phyloP scores from a whole-genome alignment of 2,113 vertebrate genomes.

The Psephotus haematonotus region DNA sequence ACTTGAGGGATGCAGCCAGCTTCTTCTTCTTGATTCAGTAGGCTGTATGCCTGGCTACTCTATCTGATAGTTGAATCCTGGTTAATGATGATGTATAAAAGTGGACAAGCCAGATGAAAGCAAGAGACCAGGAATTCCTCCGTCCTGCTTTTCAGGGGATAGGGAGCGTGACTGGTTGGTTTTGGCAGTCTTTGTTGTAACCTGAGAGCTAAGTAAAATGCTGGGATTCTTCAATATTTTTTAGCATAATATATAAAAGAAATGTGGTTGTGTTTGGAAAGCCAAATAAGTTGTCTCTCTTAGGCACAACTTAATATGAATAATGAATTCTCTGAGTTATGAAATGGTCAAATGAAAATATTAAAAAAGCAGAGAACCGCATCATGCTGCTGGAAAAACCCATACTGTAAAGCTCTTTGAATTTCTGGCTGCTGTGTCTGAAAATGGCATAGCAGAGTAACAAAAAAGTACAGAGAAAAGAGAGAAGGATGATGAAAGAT shows the following conservation, averaged over 20 bases:
- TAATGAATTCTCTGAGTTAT: slow-evolving; percentile 14
- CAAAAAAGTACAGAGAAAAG: not conserved
- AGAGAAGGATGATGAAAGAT: not conserved
- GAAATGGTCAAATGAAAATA: not conserved
- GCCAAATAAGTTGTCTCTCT: slow-evolving; percentile 10
- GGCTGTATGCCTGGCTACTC: not conserved
- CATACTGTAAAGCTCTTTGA: not conserved
- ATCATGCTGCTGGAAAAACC: not conserved
- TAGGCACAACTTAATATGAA: not conserved
- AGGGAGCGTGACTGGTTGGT: not conserved
- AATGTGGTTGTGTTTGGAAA: not conserved
- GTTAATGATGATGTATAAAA: not conserved
- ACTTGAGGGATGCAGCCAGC: not conserved
- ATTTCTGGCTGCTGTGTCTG: not conserved
- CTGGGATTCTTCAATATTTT: not conserved
- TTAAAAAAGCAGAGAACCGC: not conserved
- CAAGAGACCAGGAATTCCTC: not conserved
- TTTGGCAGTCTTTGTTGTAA: not conserved
- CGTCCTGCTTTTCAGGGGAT: not conserved
- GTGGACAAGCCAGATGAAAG: not conserved
- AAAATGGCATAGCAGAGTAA: not conserved
- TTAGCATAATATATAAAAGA: not conserved
- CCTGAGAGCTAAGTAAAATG: not conserved
- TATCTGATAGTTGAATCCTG: not conserved
- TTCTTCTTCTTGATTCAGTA: not conserved